Conservation (phyloP, 2,888 invertebrate genomes). For the Crematogaster levior region DNA sequence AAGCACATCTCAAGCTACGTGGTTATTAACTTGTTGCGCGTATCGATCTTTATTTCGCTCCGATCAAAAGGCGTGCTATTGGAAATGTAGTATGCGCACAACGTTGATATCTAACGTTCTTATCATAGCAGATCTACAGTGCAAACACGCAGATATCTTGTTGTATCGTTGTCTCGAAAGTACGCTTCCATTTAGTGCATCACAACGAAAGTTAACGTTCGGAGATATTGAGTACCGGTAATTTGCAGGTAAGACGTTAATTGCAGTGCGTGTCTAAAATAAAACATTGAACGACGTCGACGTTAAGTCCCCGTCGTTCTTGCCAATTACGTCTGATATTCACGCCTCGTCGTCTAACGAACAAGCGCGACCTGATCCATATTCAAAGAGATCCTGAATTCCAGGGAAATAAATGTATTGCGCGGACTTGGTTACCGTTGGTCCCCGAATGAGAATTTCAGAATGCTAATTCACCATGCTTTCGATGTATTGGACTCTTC, state of each 20-base stretch:
- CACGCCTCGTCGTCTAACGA: slow-evolving; percentile 28
- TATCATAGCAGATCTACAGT: neutral
- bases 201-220: neutral
- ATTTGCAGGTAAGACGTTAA: slow-evolving; percentile 15
- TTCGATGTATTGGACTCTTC: neutral
- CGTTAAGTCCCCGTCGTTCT: slow-evolving; percentile 5
- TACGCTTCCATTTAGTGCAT: neutral
- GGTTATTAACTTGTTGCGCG: neutral
- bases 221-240: neutral
- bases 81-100: neutral
- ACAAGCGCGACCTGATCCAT: slow-evolving; percentile 46
- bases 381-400: slow-evolving; percentile 47
- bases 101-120: neutral
- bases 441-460: slow-evolving; percentile 22
- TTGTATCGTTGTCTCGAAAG: neutral
- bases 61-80: neutral
- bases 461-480: slow-evolving; percentile 37
- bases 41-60: neutral
- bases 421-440: slow-evolving; percentile 47
- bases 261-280: neutral
- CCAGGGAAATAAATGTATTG: slow-evolving; percentile 35
- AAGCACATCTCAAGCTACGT: neutral
- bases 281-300: neutral
- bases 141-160: neutral
- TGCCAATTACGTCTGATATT: slow-evolving; percentile 43